Base-by-base conservation (phyloP, 2,113 vertebrate species). In the Callithrix jacchus region DNA sequence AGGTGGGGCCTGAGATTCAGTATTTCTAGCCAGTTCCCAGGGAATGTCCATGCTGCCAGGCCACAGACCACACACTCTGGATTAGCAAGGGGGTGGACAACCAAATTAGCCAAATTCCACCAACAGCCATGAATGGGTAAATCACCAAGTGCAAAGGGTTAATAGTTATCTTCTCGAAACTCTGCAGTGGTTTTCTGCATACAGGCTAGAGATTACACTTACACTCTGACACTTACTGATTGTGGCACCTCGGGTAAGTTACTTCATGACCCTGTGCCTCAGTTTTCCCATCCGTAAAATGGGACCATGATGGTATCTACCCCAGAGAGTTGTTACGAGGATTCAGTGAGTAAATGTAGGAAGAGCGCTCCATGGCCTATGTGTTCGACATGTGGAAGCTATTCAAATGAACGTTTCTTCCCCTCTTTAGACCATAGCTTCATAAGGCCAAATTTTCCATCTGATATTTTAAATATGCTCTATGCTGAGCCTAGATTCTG, bases 361-460 rank as follows among this genome's bases (percentile, higher is more conserved):
- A 8, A 37, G 25, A 61, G 8, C 1, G 0, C 1, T 1, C 4
- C 8, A 0, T 5, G 20, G 6, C 23, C 0, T 32, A 32, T 45
- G 52, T 14, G 35, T 16, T 4, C 21, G 21, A 13, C 0, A 8
- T 0, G 13, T 17, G 30, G 10, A 10, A 2, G 18, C 20, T 47
- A 2, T 30, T 20, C 6, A 30, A 64, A 32, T 30, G 6, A 7
- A 47, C 0, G 1, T 35, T 11, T 82, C 35, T 61, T 47, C 42
- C 11, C 18, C 40, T 68, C 10, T 17, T 66, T 14, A 14, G 58
- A 52, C n/a, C 18, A 6, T 0, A 18, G 47, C 6, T 70, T 40
- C 7, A 4, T n/a, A 32, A 54, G 37, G 56, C 27, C 12, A 54
- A 45, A 77, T 9, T 42, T 58, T 6, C 8, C 8, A 61, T 8